These are phyloP conservation scores for Thelaira solivaga DNA, from an alignment of 2,888 invertebrate species.

Conservation along the genomic window DNA sequence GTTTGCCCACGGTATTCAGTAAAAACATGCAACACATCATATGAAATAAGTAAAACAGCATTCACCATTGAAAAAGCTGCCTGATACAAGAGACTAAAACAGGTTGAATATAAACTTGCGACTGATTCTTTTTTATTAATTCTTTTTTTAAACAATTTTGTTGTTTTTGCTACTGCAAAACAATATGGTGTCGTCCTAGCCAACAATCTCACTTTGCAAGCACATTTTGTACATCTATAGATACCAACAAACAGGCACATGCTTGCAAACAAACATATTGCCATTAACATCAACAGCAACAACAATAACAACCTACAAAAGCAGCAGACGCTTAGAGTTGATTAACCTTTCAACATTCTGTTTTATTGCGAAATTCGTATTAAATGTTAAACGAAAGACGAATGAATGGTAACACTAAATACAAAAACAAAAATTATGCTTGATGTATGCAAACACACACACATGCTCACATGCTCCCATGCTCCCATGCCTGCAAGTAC, in stretches of 20 bases:
- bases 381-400: conserved; percentile 10
- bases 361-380: conserved; percentile 65
- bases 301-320: conserved; percentile 50
- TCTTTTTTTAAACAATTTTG: background rate
- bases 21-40: conserved; percentile 38
- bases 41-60: conserved; percentile 7
- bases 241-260: background rate
- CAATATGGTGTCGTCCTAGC: conserved; percentile 56
- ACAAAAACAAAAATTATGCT: conserved; percentile 22
- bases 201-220: conserved; percentile 35
- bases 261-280: background rate
- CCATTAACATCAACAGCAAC: conserved; percentile 19
- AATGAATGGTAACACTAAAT: conserved; percentile 8
- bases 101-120: conserved; percentile 55
- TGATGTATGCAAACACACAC: background rate
- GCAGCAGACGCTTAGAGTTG: conserved; percentile 68
- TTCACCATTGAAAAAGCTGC: background rate
- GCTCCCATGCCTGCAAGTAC: background rate
- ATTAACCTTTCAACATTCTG: conserved; percentile 75
- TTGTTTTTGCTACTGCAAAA: conserved; percentile 36
- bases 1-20: background rate
- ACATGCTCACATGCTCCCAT: background rate
- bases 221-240: background rate
- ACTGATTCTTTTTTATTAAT: background rate
- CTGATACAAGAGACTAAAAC: conserved; percentile 48